Evolutionary conservation across 53 echinoderm and acorn worm genomes (phyloP), one percentile per base, ranked within the genome.

Genomic region (Antedon mediterranea): DNA sequence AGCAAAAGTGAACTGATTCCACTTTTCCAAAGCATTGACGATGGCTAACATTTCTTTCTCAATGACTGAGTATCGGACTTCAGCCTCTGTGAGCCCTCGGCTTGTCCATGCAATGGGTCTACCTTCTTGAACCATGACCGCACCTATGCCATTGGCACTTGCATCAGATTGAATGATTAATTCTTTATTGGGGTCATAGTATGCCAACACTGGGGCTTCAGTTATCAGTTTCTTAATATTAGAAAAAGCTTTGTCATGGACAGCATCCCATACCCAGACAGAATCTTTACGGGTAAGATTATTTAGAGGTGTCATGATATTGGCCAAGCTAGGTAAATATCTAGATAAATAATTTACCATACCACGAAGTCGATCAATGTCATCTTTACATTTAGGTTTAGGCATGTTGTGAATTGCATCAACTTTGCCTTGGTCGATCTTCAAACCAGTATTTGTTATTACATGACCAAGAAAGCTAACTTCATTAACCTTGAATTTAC

Each of bases 21-120:
- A n/a, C 31, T 86, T 89, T 30, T 86, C 82, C 26, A 89, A 81
- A 7, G 83, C 86, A 42, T 80, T 86, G 18, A 82, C 73, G 26
- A 89, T 79, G 29, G 78, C 89, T 3, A 89, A 84, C 86, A 89
- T 84, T 77, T 84, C 88, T 72, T 89, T 86, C 33, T 85, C 85
- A 34, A 82, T 82, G 32, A 75, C 81, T 0, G 80, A 80, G 72
- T 86, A 85, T 28, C 85, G 31, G 31, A 72, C 18, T 32, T 88
- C 81, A 3, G 80, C 71, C 26, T 85, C 85, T 14, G 77, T 80
- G 73, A 83, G 43, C 14, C 86, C 79, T 20, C 86, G 30, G 72
- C 85, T 86, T 30, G 89, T 85, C 71, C 82, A 86, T 26, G 86
- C 86, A 18, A 89, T 43, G 0, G 85, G 85, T 73, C 80, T 85